These are phyloP conservation scores for Antheraea yamamai DNA, from an alignment of 2,888 invertebrate genomes.

Conservation along the genomic window DNA sequence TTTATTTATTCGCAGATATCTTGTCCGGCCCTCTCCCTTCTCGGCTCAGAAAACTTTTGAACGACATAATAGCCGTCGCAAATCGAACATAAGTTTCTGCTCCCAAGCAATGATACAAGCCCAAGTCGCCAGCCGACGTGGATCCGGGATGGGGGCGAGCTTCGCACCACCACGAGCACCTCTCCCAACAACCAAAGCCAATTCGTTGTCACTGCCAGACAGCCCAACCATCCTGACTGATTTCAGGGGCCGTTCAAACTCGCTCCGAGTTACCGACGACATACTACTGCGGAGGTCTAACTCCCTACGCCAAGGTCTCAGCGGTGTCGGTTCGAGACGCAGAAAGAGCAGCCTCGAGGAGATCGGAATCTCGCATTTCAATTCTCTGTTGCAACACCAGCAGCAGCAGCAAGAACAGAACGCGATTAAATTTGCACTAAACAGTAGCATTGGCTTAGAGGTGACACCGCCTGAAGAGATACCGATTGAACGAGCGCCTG, in stretches of 20 bases:
- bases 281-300: conserved; percentile 91
- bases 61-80: conserved; percentile 93
- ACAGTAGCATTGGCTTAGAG: conserved; percentile 93
- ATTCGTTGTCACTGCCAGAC: conserved; percentile 93
- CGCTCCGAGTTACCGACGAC: conserved; percentile 92
- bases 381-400: conserved; percentile 83
- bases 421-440: conserved; percentile 92
- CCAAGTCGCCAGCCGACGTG: conserved; percentile 84
- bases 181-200: conserved; percentile 91
- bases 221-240: conserved; percentile 92
- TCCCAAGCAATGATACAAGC: conserved; percentile 87
- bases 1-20: conserved; percentile 83
- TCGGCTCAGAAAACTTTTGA: conserved; percentile 97
- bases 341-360: conserved; percentile 93
- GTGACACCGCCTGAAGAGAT: conserved; percentile 87
- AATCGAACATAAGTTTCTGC: conserved; percentile 95
- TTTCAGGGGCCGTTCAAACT: conserved; percentile 91
- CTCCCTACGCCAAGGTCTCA: conserved; percentile 91
- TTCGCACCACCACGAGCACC: conserved; percentile 86
- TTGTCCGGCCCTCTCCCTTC: conserved; percentile 96
- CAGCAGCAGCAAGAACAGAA: conserved; percentile 83
- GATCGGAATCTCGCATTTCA: conserved; percentile 91
- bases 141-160: conserved; percentile 86
- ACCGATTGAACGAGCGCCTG: conserved; percentile 77
- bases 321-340: conserved; percentile 84